Percentiles rank a stretch among this genome's conserved stretches.
Conservation (phyloP, 2,113 vertebrate species). For the Paradisaea rubra region DNA sequence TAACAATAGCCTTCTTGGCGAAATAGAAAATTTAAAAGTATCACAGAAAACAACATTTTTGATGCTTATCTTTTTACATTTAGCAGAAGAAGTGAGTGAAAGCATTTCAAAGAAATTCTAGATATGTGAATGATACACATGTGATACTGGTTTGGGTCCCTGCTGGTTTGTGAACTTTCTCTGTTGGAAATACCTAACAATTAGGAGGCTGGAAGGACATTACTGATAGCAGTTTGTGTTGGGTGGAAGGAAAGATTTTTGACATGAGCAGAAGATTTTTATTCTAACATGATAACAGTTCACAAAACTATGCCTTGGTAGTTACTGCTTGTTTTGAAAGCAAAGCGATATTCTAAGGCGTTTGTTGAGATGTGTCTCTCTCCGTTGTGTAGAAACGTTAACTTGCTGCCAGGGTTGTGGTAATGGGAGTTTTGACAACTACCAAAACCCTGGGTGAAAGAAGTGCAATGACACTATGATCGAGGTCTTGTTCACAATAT, state of each 20-base stretch:
- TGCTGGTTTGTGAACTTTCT: not conserved
- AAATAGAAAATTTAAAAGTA: not conserved
- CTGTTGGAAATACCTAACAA: accelerated
- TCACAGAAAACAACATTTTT: not conserved
- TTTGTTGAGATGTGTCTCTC: not conserved
- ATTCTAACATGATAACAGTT: not conserved
- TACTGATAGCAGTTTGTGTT: not conserved
- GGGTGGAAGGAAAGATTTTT: not conserved
- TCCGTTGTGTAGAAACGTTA: not conserved
- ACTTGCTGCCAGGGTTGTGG: not conserved
- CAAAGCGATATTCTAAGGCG: not conserved
- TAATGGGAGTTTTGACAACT: not conserved
- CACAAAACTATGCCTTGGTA: not conserved
- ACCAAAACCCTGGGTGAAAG: not conserved
- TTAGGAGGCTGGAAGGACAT: not conserved
- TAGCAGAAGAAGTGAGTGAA: not conserved
- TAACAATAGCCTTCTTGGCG: not conserved
- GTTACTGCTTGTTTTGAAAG: not conserved
- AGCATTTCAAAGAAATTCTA: not conserved
- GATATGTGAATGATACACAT: accelerated
- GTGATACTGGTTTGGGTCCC: not conserved
- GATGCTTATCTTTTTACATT: not conserved
- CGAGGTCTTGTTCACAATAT: accelerated
- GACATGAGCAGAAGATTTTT: not conserved
- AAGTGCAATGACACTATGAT: not conserved